Evolutionary conservation across 2,888 invertebrate genomes (phyloP).

Genomic region (Caenorhabditis macrosperma): DNA sequence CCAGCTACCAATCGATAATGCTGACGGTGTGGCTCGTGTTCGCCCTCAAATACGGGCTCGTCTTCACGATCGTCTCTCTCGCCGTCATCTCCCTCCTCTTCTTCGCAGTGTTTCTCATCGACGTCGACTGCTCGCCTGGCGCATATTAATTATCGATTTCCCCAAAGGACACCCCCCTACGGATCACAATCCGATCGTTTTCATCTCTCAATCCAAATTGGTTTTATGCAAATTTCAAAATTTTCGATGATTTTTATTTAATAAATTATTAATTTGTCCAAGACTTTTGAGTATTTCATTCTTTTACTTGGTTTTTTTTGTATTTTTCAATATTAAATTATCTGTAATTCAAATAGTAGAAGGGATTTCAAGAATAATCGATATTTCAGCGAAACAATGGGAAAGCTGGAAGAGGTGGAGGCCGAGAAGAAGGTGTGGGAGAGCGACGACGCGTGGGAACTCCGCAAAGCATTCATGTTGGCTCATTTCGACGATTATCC

Average conservation of each 20-base stretch:
- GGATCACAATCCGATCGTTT: no score
- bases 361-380: no score
- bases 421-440: slow-evolving; percentile 63
- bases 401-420: slow-evolving; percentile 59
- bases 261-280: neutral
- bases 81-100: slow-evolving; percentile 1
- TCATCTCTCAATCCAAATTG: neutral
- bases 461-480: slow-evolving; percentile 62
- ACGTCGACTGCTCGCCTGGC: slow-evolving; percentile 8
- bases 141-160: neutral
- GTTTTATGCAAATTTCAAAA: neutral
- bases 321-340: neutral
- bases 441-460: slow-evolving; percentile 63
- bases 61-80: slow-evolving; percentile 10
- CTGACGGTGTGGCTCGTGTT: slow-evolving; percentile 18
- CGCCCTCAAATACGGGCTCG: slow-evolving; percentile 22
- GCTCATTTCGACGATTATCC: slow-evolving; percentile 65
- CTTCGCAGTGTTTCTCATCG: neutral
- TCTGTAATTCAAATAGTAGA: neutral
- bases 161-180: no score
- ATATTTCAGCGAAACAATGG: slow-evolving; percentile 33
- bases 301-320: neutral
- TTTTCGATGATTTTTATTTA: no score
- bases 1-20: slow-evolving; percentile 33
- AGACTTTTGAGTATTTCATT: neutral